Conservation (phyloP, 2,113 vertebrate species). For the Ptilorrhoa leucosticta region DNA sequence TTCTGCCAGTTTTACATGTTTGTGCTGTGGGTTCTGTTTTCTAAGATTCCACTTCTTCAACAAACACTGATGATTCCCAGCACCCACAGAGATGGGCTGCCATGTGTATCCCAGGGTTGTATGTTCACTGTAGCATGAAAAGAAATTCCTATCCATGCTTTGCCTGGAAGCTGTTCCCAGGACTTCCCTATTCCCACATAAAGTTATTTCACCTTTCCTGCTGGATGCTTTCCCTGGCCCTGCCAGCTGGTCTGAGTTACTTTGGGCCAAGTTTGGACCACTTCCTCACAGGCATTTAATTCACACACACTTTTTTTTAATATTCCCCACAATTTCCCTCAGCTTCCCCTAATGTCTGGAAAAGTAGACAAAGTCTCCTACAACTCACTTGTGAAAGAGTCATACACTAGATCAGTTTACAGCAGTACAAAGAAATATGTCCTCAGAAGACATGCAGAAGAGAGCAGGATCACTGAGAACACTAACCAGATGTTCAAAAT, state of each 20-base stretch:
- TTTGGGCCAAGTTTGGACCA: not conserved
- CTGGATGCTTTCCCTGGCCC: not conserved
- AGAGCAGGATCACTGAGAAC: not conserved
- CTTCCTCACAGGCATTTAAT: not conserved
- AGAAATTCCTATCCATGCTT: not conserved
- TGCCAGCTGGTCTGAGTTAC: not conserved
- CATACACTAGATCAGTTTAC: constrained; percentile 7
- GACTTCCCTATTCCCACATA: not conserved
- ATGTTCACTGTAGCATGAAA: not conserved
- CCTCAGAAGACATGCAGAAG: not conserved
- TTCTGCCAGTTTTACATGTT: not conserved
- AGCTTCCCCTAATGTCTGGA: constrained; percentile 30
- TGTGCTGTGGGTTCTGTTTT: not conserved
- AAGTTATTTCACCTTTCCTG: not conserved
- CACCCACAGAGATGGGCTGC: not conserved
- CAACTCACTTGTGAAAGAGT: not conserved
- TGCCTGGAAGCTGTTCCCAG: not conserved
- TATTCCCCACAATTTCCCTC: not conserved
- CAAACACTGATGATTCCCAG: not conserved
- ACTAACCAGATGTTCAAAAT: not conserved
- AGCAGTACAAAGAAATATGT: constrained; percentile 21
- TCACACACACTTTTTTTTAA: not conserved
- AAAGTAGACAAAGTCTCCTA: constrained; percentile 26
- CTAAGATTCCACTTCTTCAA: not conserved
- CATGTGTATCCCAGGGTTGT: not conserved